Evolutionary conservation across 2,888 invertebrate species (phyloP), one percentile per base, ranked within the genome.

Genomic region (Chydorus sphaericus): DNA sequence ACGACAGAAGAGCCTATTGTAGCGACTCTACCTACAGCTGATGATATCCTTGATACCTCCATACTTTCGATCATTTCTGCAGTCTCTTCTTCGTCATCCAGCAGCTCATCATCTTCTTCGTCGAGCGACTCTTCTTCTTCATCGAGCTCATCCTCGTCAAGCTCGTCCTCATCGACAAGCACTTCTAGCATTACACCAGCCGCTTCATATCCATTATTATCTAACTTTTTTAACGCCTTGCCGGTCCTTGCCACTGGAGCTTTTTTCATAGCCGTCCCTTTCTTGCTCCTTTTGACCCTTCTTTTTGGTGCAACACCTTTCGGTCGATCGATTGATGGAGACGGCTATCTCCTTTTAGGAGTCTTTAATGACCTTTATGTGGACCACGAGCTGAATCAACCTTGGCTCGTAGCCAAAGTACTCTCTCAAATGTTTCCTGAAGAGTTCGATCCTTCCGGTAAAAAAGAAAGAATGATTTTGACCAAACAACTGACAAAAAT

Each of bases 391-490:
- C 23, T 52, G 14, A 37, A 52, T 18, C 52, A 52, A 18, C 52
- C 52, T 52, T 52, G 52, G 52, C 18, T 52, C 8, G 4, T 52
- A 3, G 52, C 52, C 26, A 52, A 52, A 36, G 36, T 52, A 8
- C n/a, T 52, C 23, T 52, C 31, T 3, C 52, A 52, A 36, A 52
- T 52, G 52, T 52, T 52, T 11, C 52, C 52, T 33, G 52, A 52
- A 26, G 52, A 52, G n/a, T 52, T 36, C 36, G 11, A 20, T 6
- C 23, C 52, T 14, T 5, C 44, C 3, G 36, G 36, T 26, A 23
- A n/a, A 10, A 2, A 20, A 6, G 26, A 33, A 14, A 31, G 33
- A 14, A 52, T 33, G 36, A 18, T 52, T 31, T 14, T 52, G 10
- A 36, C 52, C 36, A 31, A 36, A 14, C 23, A 52, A 8, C 31